phyloP scores from a whole-genome alignment of 2,888 invertebrate species.

The Athrips mouffetella region DNA sequence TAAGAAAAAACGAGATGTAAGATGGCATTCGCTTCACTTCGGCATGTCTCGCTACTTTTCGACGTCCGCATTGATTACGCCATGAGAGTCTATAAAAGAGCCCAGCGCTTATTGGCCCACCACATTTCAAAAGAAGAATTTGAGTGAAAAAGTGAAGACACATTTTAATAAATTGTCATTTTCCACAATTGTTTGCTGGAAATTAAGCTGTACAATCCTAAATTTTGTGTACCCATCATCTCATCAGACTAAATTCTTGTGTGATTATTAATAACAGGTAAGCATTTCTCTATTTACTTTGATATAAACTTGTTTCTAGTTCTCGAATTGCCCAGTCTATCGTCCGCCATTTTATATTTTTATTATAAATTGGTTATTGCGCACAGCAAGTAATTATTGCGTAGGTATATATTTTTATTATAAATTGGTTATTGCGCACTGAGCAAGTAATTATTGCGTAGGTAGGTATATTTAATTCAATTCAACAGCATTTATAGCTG shows the following conservation, averaged over 20 bases:
- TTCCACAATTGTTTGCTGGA: slow-evolving; percentile 34
- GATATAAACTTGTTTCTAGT: too few relatives aligned
- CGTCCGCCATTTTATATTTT: neutral
- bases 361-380: neutral
- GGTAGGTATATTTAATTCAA: too few relatives aligned
- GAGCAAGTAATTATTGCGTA: too few relatives aligned
- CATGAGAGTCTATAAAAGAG: slow-evolving; percentile 36
- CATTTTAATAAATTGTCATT: neutral
- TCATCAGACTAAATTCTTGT: slow-evolving; percentile 41
- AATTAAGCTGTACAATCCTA: slow-evolving; percentile 27
- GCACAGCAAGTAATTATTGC: too few relatives aligned
- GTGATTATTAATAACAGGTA: slow-evolving; percentile 35
- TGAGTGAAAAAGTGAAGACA: slow-evolving; percentile 34
- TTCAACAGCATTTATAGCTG: neutral
- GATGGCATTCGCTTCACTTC: slow-evolving; percentile 32
- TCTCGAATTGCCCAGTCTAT: too few relatives aligned
- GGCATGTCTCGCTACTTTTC: slow-evolving; percentile 29
- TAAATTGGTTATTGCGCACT: too few relatives aligned
- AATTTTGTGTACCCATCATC: slow-evolving; percentile 33
- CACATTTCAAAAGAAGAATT: slow-evolving; percentile 41
- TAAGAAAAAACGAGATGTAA: slow-evolving; percentile 31
- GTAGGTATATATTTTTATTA: too few relatives aligned
- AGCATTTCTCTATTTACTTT: slow-evolving; percentile 26
- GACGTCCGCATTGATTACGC: slow-evolving; percentile 28
- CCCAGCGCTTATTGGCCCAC: slow-evolving; percentile 26